phyloP scores from a whole-genome alignment of 2,113 vertebrate genomes.

The Isichthys henryi region DNA sequence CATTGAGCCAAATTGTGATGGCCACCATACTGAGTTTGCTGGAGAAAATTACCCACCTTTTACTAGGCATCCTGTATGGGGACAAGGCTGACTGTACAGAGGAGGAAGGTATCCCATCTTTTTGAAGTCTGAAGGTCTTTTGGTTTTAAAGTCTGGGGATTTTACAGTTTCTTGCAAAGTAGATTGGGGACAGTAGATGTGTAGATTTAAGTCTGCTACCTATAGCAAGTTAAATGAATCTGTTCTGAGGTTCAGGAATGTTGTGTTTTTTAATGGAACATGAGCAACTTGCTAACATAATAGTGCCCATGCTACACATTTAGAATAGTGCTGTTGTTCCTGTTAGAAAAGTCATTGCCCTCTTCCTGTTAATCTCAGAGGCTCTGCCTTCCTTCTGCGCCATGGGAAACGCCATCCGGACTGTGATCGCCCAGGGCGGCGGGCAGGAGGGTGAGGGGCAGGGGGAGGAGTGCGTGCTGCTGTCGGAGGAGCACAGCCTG shows the following conservation, averaged over 20 bases:
- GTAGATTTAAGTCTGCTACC: not conserved
- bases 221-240: not conserved
- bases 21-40: conserved; percentile 54
- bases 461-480: conserved; percentile 55
- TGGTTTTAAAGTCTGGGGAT: not conserved
- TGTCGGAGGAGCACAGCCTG: conserved; percentile 78
- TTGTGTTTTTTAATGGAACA: not conserved
- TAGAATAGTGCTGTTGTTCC: not conserved
- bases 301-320: not conserved
- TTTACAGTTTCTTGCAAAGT: not conserved
- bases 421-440: conserved; percentile 60
- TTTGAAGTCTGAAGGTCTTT: not conserved
- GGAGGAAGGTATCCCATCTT: conserved; percentile 49
- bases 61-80: conserved; percentile 67
- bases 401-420: conserved; percentile 78
- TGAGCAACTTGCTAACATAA: not conserved
- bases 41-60: conserved; percentile 61
- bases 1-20: conserved; percentile 38
- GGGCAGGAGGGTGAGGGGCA: conserved; percentile 23
- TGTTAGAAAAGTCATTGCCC: not conserved
- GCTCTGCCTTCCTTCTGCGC: conserved; percentile 76
- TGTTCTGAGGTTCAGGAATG: not conserved
- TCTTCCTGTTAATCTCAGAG: conserved; percentile 44
- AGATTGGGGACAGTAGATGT: not conserved
- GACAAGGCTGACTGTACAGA: conserved; percentile 24